Evolutionary conservation across 2,888 invertebrate genomes (phyloP).

Genomic region (Tetanocera ferruginea): DNA sequence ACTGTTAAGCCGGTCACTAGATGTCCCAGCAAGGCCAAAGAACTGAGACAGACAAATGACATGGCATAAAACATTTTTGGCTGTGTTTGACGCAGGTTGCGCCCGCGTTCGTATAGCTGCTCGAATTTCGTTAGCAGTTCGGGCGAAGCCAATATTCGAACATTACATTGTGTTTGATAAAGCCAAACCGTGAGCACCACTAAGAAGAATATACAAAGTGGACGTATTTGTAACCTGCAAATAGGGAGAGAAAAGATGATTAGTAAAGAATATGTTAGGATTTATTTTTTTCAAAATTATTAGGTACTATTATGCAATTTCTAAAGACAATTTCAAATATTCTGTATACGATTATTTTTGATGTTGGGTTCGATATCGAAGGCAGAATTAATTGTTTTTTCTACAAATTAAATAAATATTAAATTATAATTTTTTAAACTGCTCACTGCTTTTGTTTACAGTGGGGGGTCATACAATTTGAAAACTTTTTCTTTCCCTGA

Average conservation of each 20-base stretch:
- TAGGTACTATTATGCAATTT: neutral
- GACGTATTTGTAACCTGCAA: slow-evolving; percentile 64
- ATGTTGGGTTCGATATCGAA: no score
- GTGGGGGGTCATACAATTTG: no score
- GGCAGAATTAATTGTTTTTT: no score
- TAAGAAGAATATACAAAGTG: slow-evolving; percentile 63
- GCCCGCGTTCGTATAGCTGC: slow-evolving; percentile 50
- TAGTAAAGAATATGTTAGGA: no score
- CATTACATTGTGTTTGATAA: slow-evolving; percentile 60
- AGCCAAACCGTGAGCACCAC: slow-evolving; percentile 62
- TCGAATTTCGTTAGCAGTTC: slow-evolving; percentile 57
- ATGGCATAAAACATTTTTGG: slow-evolving; percentile 62
- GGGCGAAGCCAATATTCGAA: slow-evolving; percentile 62
- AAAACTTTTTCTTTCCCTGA: no score
- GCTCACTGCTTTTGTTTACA: no score
- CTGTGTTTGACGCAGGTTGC: slow-evolving; percentile 56
- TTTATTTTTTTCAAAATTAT: neutral
- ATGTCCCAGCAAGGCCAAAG: slow-evolving; percentile 64
- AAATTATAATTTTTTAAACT: no score
- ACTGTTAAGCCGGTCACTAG: slow-evolving; percentile 64
- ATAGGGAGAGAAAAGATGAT: slow-evolving; percentile 20
- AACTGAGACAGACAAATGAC: slow-evolving; percentile 54
- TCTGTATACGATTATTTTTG: no score
- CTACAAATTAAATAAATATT: no score
- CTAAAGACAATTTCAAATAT: no score